A percentile compares a stretch with the other conserved stretches of the same genome.
Conservation (phyloP, 2,888 invertebrate genomes). For the Leptinotarsa peninsularis region DNA sequence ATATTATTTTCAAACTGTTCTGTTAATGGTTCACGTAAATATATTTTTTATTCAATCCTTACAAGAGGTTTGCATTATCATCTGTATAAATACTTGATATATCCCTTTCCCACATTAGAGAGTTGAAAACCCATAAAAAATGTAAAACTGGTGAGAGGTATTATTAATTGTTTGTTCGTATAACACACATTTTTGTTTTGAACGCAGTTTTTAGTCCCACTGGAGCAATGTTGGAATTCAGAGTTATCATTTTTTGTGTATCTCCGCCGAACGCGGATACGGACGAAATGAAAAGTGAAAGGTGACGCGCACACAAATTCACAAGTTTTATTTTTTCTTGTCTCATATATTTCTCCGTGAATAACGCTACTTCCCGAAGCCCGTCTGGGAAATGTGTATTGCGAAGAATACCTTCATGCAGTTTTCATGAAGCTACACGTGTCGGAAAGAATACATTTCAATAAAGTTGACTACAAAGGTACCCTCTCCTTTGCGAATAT, state of each 20-base stretch:
- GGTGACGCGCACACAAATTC: conserved; percentile 23
- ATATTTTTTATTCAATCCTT: too few relatives aligned
- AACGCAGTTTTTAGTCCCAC: too few relatives aligned
- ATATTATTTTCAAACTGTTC: too few relatives aligned
- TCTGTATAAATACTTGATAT: too few relatives aligned
- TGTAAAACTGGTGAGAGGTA: too few relatives aligned
- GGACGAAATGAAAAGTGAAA: conserved; percentile 20
- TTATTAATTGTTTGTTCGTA: too few relatives aligned
- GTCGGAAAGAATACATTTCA: conserved; percentile 14
- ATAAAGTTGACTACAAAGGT: not conserved
- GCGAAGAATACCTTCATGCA: not conserved
- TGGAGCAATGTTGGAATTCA: not conserved
- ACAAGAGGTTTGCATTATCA: too few relatives aligned
- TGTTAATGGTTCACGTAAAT: too few relatives aligned
- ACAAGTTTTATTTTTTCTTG: conserved; percentile 12
- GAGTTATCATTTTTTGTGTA: not conserved
- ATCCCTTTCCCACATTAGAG: too few relatives aligned
- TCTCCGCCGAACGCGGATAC: not conserved
- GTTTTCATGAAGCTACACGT: conserved; percentile 13
- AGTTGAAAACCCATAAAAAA: too few relatives aligned
- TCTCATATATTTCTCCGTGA: conserved; percentile 21
- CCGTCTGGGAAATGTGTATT: conserved; percentile 2
- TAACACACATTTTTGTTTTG: too few relatives aligned
- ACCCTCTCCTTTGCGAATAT: not conserved
- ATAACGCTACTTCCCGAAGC: conserved; percentile 7